Evolutionary conservation across 2,888 invertebrate genomes (phyloP), one percentile per base, ranked within the genome.

Genomic region (Lagria hirta): DNA sequence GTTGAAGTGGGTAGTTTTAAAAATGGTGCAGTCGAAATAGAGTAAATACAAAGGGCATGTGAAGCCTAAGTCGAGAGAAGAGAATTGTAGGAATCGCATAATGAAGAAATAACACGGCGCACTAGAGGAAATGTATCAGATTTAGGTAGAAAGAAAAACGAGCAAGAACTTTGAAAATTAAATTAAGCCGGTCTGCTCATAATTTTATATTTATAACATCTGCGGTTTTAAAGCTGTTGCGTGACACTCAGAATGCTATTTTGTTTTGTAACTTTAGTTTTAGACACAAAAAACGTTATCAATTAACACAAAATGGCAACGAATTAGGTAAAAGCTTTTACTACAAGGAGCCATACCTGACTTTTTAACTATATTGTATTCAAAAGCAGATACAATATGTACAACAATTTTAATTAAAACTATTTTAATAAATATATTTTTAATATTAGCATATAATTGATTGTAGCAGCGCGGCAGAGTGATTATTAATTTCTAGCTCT

Each of bases 151-250:
- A 54, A 54, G 52, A 57, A 55, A 57, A 58, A 54, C 46, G 45
- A 20, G 46, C 41, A 35, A 43, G 52, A 57, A 60, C 50, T 62
- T 60, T 56, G 45, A 51, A 58, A 61, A 62, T 62, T 62, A 62
- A 62, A 61, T 61, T 62, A 61, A 57, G 58, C 48, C 49, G 43
- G 52, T 29, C 43, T 48, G 51, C 51, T 51, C 57, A 53, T 60
- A 60, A 60, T 62, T 62, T 60, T 55, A 60, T 60, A 62, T 62
- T 62, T 60, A 61, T 60, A 59, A 58, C 61, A 57, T 55, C 60
- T 59, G 57, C 52, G 58, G 58, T 54, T 24, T 37, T 45, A 49
- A 49, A 38, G 49, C 47, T 54, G 51, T 52, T 49, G 49, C 49
- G 53, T 53, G 57, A 57, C 59, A 58, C 49, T 52, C 32, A 20